Conservation (phyloP, 1,140 invertebrate genomes). For the Phocides pigmalion region DNA sequence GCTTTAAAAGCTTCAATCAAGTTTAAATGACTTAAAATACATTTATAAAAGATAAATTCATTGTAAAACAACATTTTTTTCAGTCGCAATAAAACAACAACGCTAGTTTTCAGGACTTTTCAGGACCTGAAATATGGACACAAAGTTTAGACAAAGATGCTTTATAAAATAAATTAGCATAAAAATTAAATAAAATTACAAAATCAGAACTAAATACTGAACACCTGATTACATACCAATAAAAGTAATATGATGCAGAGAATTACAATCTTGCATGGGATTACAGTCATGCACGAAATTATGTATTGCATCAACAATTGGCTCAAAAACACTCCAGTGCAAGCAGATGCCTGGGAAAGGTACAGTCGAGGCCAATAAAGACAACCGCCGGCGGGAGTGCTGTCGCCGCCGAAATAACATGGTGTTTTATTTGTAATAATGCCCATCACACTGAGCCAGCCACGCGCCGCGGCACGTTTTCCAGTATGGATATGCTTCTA, state of each 20-base stretch:
- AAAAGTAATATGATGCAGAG: constrained; percentile 6
- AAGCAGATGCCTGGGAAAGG: constrained; percentile 27
- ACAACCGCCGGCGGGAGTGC: constrained; percentile 27
- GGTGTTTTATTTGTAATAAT: constrained; percentile 40
- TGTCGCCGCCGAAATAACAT: constrained; percentile 31
- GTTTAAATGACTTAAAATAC: no score
- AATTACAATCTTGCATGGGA: constrained; percentile 26
- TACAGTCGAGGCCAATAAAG: constrained; percentile 29
- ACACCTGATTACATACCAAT: neutral
- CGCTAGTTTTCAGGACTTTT: no score
- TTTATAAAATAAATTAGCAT: no score
- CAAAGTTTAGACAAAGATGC: no score
- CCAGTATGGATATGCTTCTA: constrained; percentile 7
- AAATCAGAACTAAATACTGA: no score
- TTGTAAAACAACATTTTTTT: no score
- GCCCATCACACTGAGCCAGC: constrained; percentile 26
- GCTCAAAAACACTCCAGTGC: constrained; percentile 20
- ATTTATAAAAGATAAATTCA: no score
- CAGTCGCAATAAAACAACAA: no score
- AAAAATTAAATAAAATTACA: no score
- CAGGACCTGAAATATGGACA: no score
- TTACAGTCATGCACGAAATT: constrained; percentile 33
- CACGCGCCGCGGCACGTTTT: constrained; percentile 29
- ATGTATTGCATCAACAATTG: constrained; percentile 16
- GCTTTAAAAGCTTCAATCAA: no score